These are phyloP conservation scores for Polia nebulosa DNA, from an alignment of 2,888 invertebrate genomes.

Conservation along the genomic window DNA sequence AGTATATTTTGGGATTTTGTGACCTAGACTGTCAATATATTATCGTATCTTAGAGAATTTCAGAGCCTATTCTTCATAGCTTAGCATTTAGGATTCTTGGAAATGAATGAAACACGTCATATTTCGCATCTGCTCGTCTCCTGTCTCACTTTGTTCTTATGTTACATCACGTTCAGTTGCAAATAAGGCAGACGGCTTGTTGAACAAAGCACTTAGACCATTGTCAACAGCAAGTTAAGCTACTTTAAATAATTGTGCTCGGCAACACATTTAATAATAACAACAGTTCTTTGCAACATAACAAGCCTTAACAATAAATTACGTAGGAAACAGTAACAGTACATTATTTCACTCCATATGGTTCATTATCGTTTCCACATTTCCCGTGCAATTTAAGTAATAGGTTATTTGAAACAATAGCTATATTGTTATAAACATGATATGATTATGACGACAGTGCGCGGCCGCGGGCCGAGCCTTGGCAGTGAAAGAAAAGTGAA, in stretches of 20 bases:
- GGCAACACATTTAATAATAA: constrained; percentile 24
- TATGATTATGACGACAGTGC: constrained; percentile 47
- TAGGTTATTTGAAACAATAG: constrained; percentile 55
- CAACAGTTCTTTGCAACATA: constrained; percentile 15
- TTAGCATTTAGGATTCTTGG: background rate
- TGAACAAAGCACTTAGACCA: constrained; percentile 20
- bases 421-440: constrained; percentile 50
- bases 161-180: constrained; percentile 35
- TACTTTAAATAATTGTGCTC: constrained; percentile 31
- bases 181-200: constrained; percentile 21
- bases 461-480: constrained; percentile 70
- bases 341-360: constrained; percentile 32
- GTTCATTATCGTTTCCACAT: constrained; percentile 52
- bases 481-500: constrained; percentile 89
- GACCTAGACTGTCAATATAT: no score
- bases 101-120: background rate
- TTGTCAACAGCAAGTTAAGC: constrained; percentile 35
- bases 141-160: background rate
- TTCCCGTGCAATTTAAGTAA: constrained; percentile 56
- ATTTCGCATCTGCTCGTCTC: background rate
- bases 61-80: background rate
- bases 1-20: background rate
- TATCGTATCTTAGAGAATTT: background rate
- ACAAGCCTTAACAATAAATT: constrained; percentile 46
- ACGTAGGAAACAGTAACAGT: constrained; percentile 39